Percentiles rank a stretch among this genome's conserved stretches.
phyloP scores from a whole-genome alignment of 2,113 vertebrate species.

The Peucedramus taeniatus region DNA sequence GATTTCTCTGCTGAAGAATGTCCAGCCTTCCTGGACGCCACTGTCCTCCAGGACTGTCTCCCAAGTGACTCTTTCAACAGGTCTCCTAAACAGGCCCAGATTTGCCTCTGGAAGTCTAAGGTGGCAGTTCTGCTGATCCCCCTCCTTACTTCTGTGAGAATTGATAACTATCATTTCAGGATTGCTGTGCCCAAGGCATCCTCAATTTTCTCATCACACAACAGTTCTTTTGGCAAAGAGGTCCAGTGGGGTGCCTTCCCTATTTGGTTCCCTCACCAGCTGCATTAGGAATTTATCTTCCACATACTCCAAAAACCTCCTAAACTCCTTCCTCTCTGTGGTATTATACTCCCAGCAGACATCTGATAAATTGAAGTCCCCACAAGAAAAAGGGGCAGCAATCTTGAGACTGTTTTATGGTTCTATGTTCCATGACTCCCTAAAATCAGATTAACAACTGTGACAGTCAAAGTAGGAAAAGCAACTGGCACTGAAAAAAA shows the following conservation, averaged over 20 bases:
- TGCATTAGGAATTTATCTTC: neutral
- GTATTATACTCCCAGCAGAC: neutral
- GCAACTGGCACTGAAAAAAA: neutral
- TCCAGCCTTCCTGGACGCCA: neutral
- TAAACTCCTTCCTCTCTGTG: neutral
- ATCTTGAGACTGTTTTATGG: neutral
- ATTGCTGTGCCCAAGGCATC: accelerated
- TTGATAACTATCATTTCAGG: neutral
- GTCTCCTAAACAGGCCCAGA: neutral
- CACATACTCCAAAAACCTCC: neutral
- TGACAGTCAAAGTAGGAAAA: neutral
- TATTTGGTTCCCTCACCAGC: neutral
- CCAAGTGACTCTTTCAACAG: accelerated
- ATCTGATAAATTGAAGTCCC: neutral
- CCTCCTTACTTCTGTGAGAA: neutral
- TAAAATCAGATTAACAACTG: neutral
- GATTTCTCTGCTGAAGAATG: neutral
- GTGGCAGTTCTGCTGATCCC: neutral
- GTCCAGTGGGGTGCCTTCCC: neutral
- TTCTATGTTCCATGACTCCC: neutral
- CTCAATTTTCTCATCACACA: neutral
- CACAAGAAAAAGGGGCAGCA: neutral
- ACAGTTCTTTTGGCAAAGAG: neutral
- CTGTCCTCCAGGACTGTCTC: neutral
- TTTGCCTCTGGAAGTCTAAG: neutral